These are phyloP conservation scores for Aphyosemion australe DNA, from an alignment of 2,113 vertebrate species.

Conservation along the genomic window DNA sequence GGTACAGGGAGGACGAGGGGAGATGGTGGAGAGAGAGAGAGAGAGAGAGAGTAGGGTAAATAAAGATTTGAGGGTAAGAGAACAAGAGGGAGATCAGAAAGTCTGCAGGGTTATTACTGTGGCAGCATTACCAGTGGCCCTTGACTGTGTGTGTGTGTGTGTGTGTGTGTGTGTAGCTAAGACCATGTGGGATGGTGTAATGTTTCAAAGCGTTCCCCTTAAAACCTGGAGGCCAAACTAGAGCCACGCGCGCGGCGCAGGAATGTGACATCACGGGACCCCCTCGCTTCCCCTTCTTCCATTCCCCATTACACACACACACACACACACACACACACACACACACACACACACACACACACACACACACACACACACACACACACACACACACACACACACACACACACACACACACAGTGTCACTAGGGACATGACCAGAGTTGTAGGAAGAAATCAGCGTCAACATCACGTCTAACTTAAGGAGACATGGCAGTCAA, in stretches of 20 bases:
- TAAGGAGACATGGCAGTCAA: constrained; percentile 64
- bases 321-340: constrained; percentile 29
- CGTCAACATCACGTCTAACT: constrained; percentile 70
- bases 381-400: background rate
- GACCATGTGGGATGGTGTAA: constrained; percentile 70
- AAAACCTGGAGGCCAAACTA: constrained; percentile 76
- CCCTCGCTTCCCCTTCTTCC: constrained; percentile 22
- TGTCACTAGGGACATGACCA: constrained; percentile 67
- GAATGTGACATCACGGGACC: constrained; percentile 80
- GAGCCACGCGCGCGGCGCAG: constrained; percentile 76
- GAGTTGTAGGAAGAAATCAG: constrained; percentile 72
- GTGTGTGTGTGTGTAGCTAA: constrained; percentile 7
- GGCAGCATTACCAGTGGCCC: constrained; percentile 84
- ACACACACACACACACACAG: constrained; percentile 30
- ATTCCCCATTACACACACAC: constrained; percentile 5
- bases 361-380: too few species aligned
- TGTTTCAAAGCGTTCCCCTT: constrained; percentile 82
- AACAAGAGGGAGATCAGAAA: constrained; percentile 77
- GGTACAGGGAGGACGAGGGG: constrained; percentile 61
- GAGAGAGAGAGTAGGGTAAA: constrained; percentile 71
- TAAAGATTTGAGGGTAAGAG: constrained; percentile 75
- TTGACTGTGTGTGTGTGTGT: constrained; percentile 76
- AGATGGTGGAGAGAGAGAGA: constrained; percentile 54
- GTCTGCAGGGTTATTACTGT: constrained; percentile 84
- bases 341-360: too few species aligned